phyloP scores from a whole-genome alignment of 2,113 vertebrate genomes.

The Grantiella picta region DNA sequence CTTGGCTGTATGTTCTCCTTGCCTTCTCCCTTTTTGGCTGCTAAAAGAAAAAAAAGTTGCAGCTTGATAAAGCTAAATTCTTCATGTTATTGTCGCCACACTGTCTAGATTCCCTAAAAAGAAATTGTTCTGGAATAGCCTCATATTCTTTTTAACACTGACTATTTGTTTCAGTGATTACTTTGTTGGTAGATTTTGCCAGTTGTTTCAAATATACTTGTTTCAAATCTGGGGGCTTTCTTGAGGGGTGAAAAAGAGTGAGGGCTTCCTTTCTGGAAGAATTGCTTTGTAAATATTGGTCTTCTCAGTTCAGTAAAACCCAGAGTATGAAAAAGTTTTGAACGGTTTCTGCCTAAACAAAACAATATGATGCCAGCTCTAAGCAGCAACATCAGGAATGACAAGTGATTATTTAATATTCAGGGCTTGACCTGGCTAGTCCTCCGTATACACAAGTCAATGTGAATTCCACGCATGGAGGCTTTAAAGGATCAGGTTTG shows the following conservation, averaged over 20 bases:
- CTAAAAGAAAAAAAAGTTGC: not conserved
- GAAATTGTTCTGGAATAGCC: not conserved
- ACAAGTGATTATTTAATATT: conserved; percentile 9
- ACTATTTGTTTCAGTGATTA: conserved; percentile 9
- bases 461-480: not conserved
- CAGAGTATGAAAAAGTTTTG: not conserved
- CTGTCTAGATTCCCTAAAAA: conserved; percentile 35
- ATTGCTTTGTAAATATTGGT: not conserved
- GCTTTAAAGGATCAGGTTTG: not conserved
- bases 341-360: not conserved
- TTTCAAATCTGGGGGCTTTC: not conserved
- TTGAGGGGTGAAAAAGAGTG: not conserved
- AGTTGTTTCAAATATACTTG: not conserved
- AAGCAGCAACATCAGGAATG: not conserved
- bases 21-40: not conserved
- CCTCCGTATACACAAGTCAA: not conserved
- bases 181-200: not conserved
- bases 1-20: not conserved
- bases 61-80: not conserved
- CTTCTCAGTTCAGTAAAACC: not conserved
- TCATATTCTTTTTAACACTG: conserved; percentile 16
- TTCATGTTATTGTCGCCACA: not conserved
- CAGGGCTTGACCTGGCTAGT: not conserved
- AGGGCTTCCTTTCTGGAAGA: not conserved
- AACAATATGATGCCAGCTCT: not conserved